These are phyloP conservation scores for Fregata magnificens DNA, from an alignment of 2,113 vertebrate genomes.

Conservation along the genomic window DNA sequence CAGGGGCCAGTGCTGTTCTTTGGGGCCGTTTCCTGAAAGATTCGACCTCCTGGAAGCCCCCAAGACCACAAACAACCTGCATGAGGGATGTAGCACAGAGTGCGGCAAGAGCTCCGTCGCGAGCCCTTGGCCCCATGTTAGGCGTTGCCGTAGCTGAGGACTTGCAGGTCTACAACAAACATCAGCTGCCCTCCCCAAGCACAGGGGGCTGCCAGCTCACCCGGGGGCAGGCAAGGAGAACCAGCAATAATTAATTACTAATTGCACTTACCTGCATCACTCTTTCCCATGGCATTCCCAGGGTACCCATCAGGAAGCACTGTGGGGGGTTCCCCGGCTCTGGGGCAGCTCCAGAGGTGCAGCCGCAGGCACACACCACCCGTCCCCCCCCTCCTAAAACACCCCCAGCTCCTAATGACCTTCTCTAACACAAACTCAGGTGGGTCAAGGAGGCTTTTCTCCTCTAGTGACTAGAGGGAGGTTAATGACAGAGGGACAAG, in stretches of 20 bases:
- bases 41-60: neutral
- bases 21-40: neutral
- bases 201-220: neutral
- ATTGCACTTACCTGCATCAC: neutral
- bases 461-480: neutral
- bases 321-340: accelerated
- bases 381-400: accelerated
- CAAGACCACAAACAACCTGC: neutral
- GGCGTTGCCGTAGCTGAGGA: neutral
- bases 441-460: neutral
- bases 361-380: neutral
- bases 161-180: neutral
- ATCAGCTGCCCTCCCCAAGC: too few species aligned
- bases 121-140: accelerated
- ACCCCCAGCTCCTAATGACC: neutral
- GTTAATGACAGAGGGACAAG: neutral
- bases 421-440: neutral
- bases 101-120: accelerated
- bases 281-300: neutral
- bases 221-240: neutral
- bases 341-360: neutral
- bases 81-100: neutral
- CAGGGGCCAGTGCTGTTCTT: neutral
- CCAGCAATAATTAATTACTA: neutral
- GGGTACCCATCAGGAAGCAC: neutral